Conservation (phyloP, 2,888 invertebrate genomes). For the Zygothrica quintamaculata region DNA sequence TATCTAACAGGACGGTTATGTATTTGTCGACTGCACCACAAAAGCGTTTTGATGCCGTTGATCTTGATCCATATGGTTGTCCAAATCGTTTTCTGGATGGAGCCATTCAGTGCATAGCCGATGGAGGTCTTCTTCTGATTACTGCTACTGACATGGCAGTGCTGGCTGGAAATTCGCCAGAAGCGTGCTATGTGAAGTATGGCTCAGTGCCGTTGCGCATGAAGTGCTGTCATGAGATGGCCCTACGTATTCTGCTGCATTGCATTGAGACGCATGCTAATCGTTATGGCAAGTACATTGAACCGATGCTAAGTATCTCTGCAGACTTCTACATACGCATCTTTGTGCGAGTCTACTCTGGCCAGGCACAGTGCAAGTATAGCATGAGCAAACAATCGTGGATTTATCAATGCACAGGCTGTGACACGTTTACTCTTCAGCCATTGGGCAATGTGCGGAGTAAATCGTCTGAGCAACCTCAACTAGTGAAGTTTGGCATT, state of each 20-base stretch:
- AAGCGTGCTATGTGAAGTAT: constrained; percentile 97
- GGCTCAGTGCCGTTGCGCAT: constrained; percentile 94
- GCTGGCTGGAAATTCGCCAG: constrained; percentile 96
- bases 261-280: constrained; percentile 96
- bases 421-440: constrained; percentile 91
- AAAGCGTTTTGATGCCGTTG: constrained; percentile 93
- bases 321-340: constrained; percentile 98
- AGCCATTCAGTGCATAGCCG: constrained; percentile 91
- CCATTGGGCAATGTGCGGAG: constrained; percentile 88
- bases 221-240: constrained; percentile 98
- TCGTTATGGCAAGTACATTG: constrained; percentile 95
- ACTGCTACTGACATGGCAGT: constrained; percentile 99
- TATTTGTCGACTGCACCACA: constrained; percentile 88
- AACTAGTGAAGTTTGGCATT: constrained; percentile 87
- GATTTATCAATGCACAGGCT: constrained; percentile 96
- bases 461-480: constrained; percentile 87
- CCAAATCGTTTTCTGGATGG: constrained; percentile 96
- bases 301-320: constrained; percentile 94
- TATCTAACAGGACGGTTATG: constrained; percentile 90
- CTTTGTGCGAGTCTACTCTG: constrained; percentile 93
- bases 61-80: constrained; percentile 98
- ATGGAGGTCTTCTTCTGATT: constrained; percentile 94
- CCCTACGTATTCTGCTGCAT: constrained; percentile 95
- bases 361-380: constrained; percentile 93
- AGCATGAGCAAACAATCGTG: constrained; percentile 94